Conservation (phyloP, 2,888 invertebrate species). For the Temnothorax ravouxi region DNA sequence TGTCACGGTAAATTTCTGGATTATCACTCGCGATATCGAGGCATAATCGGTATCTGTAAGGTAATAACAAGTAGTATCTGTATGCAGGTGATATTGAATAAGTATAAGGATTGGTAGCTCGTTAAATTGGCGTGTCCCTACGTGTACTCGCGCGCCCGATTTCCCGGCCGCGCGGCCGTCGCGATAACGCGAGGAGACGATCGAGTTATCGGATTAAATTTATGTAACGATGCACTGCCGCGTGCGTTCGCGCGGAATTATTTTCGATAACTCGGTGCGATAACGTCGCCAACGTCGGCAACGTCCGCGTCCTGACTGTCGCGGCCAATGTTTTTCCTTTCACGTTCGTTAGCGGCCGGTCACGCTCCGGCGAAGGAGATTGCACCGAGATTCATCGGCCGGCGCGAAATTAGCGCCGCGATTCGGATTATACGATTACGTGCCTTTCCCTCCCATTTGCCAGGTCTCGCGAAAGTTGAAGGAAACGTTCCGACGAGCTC, state of each 20-base stretch:
- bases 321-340: slow-evolving; percentile 50
- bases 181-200: slow-evolving; percentile 73
- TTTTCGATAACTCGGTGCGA: slow-evolving; percentile 75
- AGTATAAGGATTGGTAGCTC: slow-evolving; percentile 6
- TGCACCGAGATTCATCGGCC: slow-evolving; percentile 10
- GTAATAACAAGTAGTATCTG: not conserved
- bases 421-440: slow-evolving; percentile 18
- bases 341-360: slow-evolving; percentile 40
- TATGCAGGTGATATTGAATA: not conserved
- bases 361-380: slow-evolving; percentile 20
- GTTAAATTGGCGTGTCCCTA: slow-evolving; percentile 13
- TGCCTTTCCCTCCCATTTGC: not conserved
- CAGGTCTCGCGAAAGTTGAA: not conserved
- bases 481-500: not conserved
- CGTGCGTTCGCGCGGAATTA: slow-evolving; percentile 68
- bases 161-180: slow-evolving; percentile 56
- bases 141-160: slow-evolving; percentile 54
- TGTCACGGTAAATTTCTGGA: not conserved
- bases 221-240: slow-evolving; percentile 79
- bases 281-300: slow-evolving; percentile 65
- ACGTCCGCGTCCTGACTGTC: slow-evolving; percentile 46
- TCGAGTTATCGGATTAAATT: slow-evolving; percentile 81
- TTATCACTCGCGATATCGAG: slow-evolving; percentile 8
- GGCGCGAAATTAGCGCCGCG: slow-evolving; percentile 11
- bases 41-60: slow-evolving; percentile 13